Base-by-base conservation (phyloP, 2,888 invertebrate species). In the Rhagophthalmus giganteus region DNA sequence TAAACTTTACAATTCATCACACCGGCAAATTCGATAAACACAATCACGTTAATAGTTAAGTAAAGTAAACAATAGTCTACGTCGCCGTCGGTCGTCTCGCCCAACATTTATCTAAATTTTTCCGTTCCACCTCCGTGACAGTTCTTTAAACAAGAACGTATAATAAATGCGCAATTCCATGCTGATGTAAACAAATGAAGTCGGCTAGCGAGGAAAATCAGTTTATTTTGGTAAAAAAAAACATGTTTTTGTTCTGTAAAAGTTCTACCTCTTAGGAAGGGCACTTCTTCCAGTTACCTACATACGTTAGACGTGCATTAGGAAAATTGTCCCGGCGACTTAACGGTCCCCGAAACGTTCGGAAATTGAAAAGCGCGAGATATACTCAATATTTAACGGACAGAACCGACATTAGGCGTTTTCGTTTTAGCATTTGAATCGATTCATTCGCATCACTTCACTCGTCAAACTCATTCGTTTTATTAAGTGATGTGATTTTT, bases 251-350 rank as follows among this genome's bases (percentile, higher is more conserved):
- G 8, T 10, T 8, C 9, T 3, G 11, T 6, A 5, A 33, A 12
- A n/a, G 9, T n/a, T n/a, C n/a, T n/a, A n/a, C n/a, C n/a, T n/a
- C n/a, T n/a, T n/a, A n/a, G n/a, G n/a, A n/a, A n/a, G n/a, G n/a
- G 16, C 26, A 26, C 48, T 30, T 40, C 28, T 28, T 20, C 24
- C 38, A 40, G 34, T 35, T 33, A 30, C 37, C 30, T 41, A 40
- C 48, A 48, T n/a, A n/a, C n/a, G n/a, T 48, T 48, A 48, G 32
- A 48, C 13, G 41, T 48, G 30, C 40, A 48, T 48, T 48, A 48
- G 27, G 48, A 40, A 48, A 48, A 48, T 48, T 48, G 48, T 48
- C 35, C 34, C n/a, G 34, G 33, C 48, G 27, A 34, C 34, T 41
- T 48, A 38, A 41, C 32, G 48, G 33, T 10, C 33, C 11, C 26